Evolutionary conservation across 2,113 vertebrate genomes (phyloP).

Genomic region (Benthochromis sp.): DNA sequence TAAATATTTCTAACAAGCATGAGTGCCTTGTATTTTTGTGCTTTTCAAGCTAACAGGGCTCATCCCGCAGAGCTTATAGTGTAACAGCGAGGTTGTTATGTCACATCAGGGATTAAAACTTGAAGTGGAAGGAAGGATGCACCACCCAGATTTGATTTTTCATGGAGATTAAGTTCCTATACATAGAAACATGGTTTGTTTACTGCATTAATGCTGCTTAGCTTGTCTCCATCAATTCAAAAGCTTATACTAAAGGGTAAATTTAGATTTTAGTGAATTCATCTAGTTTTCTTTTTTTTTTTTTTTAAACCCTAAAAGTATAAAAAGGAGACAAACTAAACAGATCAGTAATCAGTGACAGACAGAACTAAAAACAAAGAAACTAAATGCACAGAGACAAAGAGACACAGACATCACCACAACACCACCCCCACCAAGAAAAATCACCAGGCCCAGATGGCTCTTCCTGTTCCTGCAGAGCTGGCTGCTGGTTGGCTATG

Average conservation of each 20-base stretch:
- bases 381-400: not conserved
- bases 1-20: not conserved
- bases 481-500: slow-evolving; percentile 36
- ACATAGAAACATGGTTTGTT: not conserved
- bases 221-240: not conserved
- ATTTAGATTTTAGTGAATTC: not conserved
- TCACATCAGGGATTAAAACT: slow-evolving; percentile 7
- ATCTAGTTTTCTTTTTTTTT: not conserved
- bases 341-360: not conserved
- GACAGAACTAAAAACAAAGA: not conserved
- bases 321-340: not conserved
- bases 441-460: slow-evolving; percentile 69
- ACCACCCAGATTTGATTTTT: not conserved
- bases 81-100: not conserved
- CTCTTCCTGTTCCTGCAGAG: slow-evolving; percentile 53
- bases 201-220: not conserved
- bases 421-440: slow-evolving; percentile 22
- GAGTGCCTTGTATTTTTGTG: not conserved
- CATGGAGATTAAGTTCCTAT: not conserved
- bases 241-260: not conserved
- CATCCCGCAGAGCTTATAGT: not conserved
- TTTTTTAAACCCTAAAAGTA: not conserved
- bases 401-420: not conserved
- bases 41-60: not conserved
- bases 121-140: not conserved